phyloP scores from a whole-genome alignment of 2,797 vertebrate species.

The Tauraco hartlaubi region DNA sequence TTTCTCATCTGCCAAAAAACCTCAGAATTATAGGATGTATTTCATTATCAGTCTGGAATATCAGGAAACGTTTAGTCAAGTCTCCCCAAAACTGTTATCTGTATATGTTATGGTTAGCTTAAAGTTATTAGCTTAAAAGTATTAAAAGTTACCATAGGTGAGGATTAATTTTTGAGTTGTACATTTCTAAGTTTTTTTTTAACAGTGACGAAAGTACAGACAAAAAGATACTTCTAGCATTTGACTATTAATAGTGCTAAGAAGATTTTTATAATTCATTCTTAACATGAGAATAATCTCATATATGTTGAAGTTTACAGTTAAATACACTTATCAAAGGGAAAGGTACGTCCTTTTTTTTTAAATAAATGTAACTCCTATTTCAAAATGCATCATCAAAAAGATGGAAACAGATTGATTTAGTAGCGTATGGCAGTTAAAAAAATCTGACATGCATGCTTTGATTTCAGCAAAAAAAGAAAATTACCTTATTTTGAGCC shows the following conservation, averaged over 20 bases:
- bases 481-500: background rate
- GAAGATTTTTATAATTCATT: background rate
- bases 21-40: background rate
- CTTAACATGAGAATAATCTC: background rate
- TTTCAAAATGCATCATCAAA: background rate
- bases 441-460: background rate
- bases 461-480: background rate
- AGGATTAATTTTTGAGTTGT: background rate
- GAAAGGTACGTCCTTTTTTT: background rate
- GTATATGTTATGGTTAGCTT: background rate
- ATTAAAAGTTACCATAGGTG: background rate
- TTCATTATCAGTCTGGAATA: background rate
- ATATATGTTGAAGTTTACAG: background rate
- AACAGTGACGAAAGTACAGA: background rate
- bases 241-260: background rate
- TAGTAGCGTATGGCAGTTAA: background rate
- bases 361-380: background rate
- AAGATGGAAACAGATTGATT: background rate
- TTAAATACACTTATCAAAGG: background rate
- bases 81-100: background rate
- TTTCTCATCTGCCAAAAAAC: background rate
- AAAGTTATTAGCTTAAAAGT: background rate
- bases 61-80: background rate
- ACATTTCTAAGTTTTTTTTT: background rate
- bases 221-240: background rate